phyloP scores from a whole-genome alignment of 2,113 vertebrate species.

The Salvelinus namaycush region DNA sequence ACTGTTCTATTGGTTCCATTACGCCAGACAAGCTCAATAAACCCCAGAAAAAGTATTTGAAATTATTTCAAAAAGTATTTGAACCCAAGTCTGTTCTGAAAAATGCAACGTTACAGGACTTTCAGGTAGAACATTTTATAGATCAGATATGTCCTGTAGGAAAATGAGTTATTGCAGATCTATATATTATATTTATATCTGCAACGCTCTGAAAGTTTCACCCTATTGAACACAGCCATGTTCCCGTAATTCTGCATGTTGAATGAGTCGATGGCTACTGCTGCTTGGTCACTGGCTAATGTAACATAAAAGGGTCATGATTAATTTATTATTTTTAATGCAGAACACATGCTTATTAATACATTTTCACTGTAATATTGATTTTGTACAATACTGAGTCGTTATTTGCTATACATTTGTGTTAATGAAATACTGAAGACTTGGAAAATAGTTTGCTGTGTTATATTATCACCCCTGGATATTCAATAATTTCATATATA shows the following conservation, averaged over 20 bases:
- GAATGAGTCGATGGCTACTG: neutral
- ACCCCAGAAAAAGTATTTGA: no score
- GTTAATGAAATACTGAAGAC: slow-evolving; percentile 55
- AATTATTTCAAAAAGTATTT: no score
- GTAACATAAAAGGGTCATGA: slow-evolving; percentile 28
- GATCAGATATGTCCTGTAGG: no score
- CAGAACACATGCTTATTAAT: slow-evolving; percentile 33
- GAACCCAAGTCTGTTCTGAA: no score
- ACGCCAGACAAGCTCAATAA: no score
- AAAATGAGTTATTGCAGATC: no score
- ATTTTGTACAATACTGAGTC: slow-evolving; percentile 52
- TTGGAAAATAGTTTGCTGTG: slow-evolving; percentile 20
- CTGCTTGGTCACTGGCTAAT: slow-evolving; percentile 22
- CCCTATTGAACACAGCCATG: neutral
- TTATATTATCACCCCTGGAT: neutral
- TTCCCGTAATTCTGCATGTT: slow-evolving; percentile 20
- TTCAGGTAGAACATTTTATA: no score
- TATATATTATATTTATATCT: no score
- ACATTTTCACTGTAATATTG: slow-evolving; percentile 41
- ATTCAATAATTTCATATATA: neutral
- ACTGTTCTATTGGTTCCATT: no score
- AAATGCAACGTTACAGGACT: no score
- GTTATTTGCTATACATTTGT: slow-evolving; percentile 49
- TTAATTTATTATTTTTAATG: slow-evolving; percentile 27
- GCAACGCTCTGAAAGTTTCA: no score